A percentile compares a stretch with the other conserved stretches of the same genome.
These are phyloP conservation scores for Sinocyclocheilus rhinocerous DNA, from an alignment of 2,113 vertebrate species.

Conservation along the genomic window DNA sequence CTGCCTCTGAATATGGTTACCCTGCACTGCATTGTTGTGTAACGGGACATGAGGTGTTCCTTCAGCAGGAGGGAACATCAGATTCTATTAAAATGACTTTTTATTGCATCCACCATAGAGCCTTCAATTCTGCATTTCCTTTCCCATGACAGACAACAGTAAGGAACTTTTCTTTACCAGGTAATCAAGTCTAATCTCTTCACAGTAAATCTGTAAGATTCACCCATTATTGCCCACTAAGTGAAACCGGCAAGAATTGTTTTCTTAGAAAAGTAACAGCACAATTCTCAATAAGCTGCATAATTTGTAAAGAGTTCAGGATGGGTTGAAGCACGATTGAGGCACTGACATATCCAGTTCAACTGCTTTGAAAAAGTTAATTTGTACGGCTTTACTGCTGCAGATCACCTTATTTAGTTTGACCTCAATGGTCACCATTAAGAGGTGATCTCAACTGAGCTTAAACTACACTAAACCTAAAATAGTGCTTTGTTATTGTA, in stretches of 20 bases:
- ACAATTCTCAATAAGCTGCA: not conserved
- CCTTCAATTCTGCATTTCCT: not conserved
- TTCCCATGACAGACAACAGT: not conserved
- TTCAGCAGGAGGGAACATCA: not conserved
- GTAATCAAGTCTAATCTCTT: not conserved
- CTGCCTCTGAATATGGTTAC: constrained; percentile 64
- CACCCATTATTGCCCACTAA: not conserved
- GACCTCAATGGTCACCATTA: not conserved
- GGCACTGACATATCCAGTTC: not conserved
- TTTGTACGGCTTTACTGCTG: not conserved
- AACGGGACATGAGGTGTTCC: constrained; percentile 17
- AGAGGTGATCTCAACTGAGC: not conserved
- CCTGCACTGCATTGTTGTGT: constrained; percentile 72
- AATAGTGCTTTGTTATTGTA: too few species aligned
- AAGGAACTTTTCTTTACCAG: not conserved
- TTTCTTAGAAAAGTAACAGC: not conserved
- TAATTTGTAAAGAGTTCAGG: not conserved
- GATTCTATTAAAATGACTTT: not conserved
- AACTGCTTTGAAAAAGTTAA: not conserved
- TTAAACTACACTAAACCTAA: too few species aligned
- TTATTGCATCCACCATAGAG: not conserved
- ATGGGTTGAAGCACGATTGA: not conserved
- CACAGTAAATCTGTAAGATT: not conserved
- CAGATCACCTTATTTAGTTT: not conserved
- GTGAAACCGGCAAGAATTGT: not conserved